Evolutionary conservation across 1,140 invertebrate genomes (phyloP), one percentile per base, ranked within the genome.

Genomic region (Macrotrachela quadricornifera): DNA sequence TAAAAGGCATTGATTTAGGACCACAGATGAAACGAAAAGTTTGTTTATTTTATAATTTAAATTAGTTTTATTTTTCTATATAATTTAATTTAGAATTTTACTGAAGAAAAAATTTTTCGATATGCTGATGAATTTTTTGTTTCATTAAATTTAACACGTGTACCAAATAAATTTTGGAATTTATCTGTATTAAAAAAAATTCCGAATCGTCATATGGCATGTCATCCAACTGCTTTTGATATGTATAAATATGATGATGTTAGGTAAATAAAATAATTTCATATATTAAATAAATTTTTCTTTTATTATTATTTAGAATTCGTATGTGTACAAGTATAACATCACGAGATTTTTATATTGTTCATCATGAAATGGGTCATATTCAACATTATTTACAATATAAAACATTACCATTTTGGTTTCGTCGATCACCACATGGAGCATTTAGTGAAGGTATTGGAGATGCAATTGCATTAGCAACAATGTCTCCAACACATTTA

Each of bases 191-290:
- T 77, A 11, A 64, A 64, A 46, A 75, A 74, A 56, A 73, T 63
- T 64, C 74, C 63, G 64, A 74, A 51, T 0, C 69, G 79, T 0
- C 59, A 64, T 8, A 64, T 75, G 12, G 79, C 86, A 6, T 92
- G 86, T 60, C 85, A 91, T 62, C 83, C 85, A 0, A 83, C 88
- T 78, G 85, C 85, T 8, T 90, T 85, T 85, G 85, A 90, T 65
- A 90, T 90, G 67, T 87, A 82, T 64, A 85, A 88, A 63, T 73
- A 78, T 48, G 73, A 81, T 57, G 85, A 83, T 64, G 79, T 74
- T 59, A 74, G 79, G 79, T 80, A 61, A 58, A 47, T 51, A n/a
- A n/a, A n/a, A n/a, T n/a, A n/a, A n/a, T 79, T 80, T 60, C 57
- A 46, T 51, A 41, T 36, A 46, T 41, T 36, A 41, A 48, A 13